phyloP scores from a whole-genome alignment of 2,113 vertebrate genomes.

The Vimba vimba region DNA sequence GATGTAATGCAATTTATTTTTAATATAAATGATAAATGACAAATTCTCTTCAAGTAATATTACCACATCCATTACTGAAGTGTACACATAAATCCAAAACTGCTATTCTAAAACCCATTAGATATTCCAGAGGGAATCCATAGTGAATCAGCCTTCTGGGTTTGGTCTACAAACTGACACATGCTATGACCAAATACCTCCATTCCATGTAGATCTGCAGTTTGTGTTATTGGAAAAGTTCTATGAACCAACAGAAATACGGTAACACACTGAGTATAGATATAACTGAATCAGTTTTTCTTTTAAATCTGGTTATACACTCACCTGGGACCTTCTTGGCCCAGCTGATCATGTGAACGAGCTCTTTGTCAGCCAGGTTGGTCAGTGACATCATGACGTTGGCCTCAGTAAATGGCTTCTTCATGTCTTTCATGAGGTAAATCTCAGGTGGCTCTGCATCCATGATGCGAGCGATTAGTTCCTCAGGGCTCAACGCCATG shows the following conservation, averaged over 20 bases:
- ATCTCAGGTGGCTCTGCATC: constrained; percentile 93
- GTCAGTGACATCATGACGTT: constrained; percentile 97
- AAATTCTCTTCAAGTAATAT: neutral
- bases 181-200: neutral
- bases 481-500: constrained; percentile 79
- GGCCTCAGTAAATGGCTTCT: constrained; percentile 87
- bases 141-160: neutral
- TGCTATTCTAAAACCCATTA: neutral
- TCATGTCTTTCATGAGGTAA: constrained; percentile 85
- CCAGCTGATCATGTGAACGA: constrained; percentile 98
- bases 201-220: neutral
- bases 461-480: constrained; percentile 86
- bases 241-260: neutral
- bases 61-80: neutral
- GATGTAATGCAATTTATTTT: neutral
- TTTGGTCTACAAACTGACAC: neutral
- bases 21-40: neutral
- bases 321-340: constrained; percentile 96
- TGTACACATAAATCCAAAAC: constrained; percentile 2
- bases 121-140: neutral
- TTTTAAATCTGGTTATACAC: constrained; percentile 13
- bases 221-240: neutral
- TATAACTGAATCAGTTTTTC: neutral
- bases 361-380: constrained; percentile 92
- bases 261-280: neutral